Conservation (phyloP, 1,140 invertebrate genomes). For the Ooceraea biroi region DNA sequence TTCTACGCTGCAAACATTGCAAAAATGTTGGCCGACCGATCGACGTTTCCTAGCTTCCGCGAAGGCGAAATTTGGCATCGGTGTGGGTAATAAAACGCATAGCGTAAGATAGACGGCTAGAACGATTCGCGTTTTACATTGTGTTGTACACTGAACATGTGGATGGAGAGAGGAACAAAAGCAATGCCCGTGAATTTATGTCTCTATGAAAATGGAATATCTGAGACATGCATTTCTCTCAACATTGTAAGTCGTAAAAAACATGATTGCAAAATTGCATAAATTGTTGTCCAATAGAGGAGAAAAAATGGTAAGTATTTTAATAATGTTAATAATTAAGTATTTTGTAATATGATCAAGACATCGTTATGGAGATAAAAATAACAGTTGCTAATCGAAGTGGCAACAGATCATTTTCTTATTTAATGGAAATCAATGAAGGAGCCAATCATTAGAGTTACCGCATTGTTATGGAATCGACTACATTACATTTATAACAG, state of each 20-base stretch:
- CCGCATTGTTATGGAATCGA: neutral
- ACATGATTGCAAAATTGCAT: slow-evolving; percentile 1
- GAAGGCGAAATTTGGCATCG: slow-evolving; percentile 44
- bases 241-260: neutral
- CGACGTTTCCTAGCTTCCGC: slow-evolving; percentile 75
- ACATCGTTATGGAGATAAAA: neutral
- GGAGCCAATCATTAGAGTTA: neutral
- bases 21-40: slow-evolving; percentile 71
- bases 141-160: slow-evolving; percentile 31
- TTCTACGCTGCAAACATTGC: slow-evolving; percentile 28
- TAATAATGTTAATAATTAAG: too few relatives aligned
- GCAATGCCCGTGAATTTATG: slow-evolving; percentile 18
- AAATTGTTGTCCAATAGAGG: slow-evolving; percentile 2
- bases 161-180: neutral
- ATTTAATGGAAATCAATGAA: neutral
- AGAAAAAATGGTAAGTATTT: too few relatives aligned
- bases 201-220: slow-evolving; percentile 15
- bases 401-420: slow-evolving; percentile 6
- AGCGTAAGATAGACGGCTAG: slow-evolving; percentile 5
- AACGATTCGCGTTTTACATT: slow-evolving; percentile 40
- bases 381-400: neutral
- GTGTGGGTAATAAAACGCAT: slow-evolving; percentile 48
- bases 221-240: slow-evolving; percentile 12
- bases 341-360: neutral
- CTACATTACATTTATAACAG: neutral